phyloP scores from a whole-genome alignment of 2,888 invertebrate species.

The Anarsia innoxiella region DNA sequence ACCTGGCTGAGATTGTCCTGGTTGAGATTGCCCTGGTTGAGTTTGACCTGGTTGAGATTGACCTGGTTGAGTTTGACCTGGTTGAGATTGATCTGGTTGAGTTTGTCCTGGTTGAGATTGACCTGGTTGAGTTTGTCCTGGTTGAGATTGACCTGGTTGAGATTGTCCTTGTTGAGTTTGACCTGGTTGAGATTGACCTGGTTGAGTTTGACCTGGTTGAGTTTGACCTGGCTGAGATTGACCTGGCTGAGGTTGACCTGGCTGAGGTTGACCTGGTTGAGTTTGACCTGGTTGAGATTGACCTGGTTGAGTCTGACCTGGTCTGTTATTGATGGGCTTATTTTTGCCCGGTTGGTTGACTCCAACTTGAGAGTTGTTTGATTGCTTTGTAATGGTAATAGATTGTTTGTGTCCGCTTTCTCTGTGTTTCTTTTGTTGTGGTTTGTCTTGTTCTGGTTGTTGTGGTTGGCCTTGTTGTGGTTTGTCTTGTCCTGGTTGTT shows the following conservation, averaged over 20 bases:
- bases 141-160: not conserved
- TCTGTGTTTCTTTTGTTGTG: not conserved
- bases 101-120: no score
- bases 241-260: slow-evolving; percentile 2
- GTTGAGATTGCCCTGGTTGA: not conserved
- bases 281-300: not conserved
- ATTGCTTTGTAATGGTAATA: not conserved
- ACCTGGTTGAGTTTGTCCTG: not conserved
- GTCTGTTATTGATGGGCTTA: not conserved
- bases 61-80: not conserved
- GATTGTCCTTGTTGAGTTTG: not conserved
- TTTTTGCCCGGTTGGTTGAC: no score
- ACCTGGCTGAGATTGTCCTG: slow-evolving; percentile 1
- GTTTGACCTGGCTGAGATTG: not conserved
- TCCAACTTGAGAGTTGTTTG: not conserved
- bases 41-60: not conserved
- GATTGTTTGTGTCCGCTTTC: not conserved
- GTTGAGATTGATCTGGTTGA: not conserved
- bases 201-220: not conserved
- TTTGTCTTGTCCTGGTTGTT: slow-evolving; percentile 2
- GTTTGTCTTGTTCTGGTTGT: not conserved
- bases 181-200: not conserved
- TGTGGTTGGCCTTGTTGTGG: not conserved
- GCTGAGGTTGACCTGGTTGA: not conserved
- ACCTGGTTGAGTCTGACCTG: not conserved